These are phyloP conservation scores for Scophthalmus maximus DNA, from an alignment of 2,113 vertebrate species.

Conservation along the genomic window DNA sequence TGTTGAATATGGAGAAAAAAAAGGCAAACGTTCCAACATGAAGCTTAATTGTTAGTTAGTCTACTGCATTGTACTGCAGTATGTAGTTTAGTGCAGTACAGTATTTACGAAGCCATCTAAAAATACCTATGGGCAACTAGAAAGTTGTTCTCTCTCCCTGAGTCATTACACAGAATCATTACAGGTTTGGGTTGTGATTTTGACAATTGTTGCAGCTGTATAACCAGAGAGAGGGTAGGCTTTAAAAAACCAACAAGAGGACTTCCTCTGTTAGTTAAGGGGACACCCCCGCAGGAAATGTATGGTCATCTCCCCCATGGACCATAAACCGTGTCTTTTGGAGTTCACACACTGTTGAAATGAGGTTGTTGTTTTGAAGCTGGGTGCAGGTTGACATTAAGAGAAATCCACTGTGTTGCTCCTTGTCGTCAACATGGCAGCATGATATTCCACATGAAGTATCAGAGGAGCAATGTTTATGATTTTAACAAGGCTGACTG, in stretches of 20 bases:
- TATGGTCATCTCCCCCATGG: constrained; percentile 30
- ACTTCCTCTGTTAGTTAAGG: constrained; percentile 33
- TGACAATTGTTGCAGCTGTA: constrained; percentile 29
- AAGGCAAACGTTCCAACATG: background rate
- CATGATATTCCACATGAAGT: background rate
- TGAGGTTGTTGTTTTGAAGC: background rate
- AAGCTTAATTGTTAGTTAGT: background rate
- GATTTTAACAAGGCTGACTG: background rate
- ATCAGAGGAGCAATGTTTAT: constrained; percentile 1
- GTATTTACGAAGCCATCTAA: background rate
- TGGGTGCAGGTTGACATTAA: constrained; percentile 2
- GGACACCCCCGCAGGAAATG: constrained; percentile 55
- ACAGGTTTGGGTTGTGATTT: constrained; percentile 16
- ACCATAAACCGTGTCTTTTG: constrained; percentile 13
- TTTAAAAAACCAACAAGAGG: constrained; percentile 8
- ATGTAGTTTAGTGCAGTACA: background rate
- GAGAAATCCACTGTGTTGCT: background rate
- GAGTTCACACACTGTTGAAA: background rate
- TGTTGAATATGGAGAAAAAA: background rate
- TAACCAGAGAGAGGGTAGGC: constrained; percentile 16
- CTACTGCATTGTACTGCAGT: background rate
- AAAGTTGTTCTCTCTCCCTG: background rate
- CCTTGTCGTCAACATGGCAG: background rate
- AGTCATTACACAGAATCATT: background rate
- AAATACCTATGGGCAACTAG: background rate